A percentile compares a stretch with the other conserved stretches of the same genome.
These are phyloP conservation scores for Bothrops jararaca DNA, from an alignment of 2,113 vertebrate species.

Conservation along the genomic window DNA sequence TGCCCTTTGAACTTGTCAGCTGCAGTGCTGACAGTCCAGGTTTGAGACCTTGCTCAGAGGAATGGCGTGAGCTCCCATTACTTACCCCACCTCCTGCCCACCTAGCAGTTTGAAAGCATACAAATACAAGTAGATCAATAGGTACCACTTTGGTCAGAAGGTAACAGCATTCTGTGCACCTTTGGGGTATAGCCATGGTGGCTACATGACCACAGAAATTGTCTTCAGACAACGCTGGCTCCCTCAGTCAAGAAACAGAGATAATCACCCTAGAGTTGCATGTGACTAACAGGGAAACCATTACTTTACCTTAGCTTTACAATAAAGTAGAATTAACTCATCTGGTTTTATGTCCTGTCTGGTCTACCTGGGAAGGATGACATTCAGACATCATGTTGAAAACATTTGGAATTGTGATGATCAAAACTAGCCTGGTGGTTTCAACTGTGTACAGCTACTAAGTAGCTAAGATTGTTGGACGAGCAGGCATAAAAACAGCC, in stretches of 20 bases:
- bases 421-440: background rate
- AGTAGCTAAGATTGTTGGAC: too few relatives aligned
- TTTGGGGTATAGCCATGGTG: background rate
- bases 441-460: background rate
- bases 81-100: background rate
- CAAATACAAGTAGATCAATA: background rate
- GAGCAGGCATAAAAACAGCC: too few relatives aligned
- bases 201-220: background rate
- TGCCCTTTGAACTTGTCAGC: background rate
- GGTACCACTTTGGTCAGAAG: background rate
- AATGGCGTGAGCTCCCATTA: background rate
- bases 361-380: background rate
- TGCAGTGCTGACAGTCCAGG: background rate
- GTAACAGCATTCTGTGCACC: background rate
- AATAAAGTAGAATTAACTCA: background rate
- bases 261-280: background rate
- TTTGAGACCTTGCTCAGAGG: background rate
- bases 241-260: too few relatives aligned
- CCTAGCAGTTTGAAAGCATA: background rate
- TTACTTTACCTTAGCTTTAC: background rate
- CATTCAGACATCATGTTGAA: background rate
- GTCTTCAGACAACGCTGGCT: background rate
- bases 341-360: background rate
- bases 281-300: background rate
- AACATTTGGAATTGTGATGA: background rate